Base-by-base conservation (phyloP, 2,888 invertebrate species). In the Heteromyza rotundicornis region DNA sequence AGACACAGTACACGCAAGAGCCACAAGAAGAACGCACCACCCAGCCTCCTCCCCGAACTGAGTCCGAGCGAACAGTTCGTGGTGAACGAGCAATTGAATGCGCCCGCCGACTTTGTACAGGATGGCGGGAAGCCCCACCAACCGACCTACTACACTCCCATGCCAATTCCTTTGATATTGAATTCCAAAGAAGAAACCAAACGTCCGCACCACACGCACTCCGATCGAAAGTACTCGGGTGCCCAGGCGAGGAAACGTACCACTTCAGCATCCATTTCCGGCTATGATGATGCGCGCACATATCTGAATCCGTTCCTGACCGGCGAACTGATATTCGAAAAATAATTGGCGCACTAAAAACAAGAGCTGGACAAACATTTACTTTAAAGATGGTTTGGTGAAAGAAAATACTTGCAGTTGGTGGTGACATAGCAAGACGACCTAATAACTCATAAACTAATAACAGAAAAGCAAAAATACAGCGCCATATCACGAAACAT, bases 271-370 rank as follows among this genome's bases (percentile, higher is more conserved):
- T 72, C 73, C n/a, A 73, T 75, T 0, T 73, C 75, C 52, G 74
- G 75, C 44, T 3, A 14, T 19, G 79, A 79, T 56, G 77, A 79
- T 62, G 70, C 74, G 36, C 77, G 74, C 62, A 76, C 77, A 27
- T 79, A 80, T 57, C 71, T 79, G 66, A 80, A 80, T 74, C 80
- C 79, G 1, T 78, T 80, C 59, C 70, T 79, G 32, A 79, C 79
- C 61, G 79, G 80, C 52, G 79, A 79, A 65, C 73, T 79, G 14
- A 79, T 79, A 67, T 79, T 79, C 60, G 79, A 79, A 60, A 79
- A 79, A 70, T 79, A 79, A 76, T 61, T 12, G 14, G 47, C 17
- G 22, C 12, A 36, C 32, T 32, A 8, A 32, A n/a, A n/a, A n/a
- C n/a, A n/a, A 12, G 32, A 32, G 12, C 12, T 12, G 12, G 32